Conservation (phyloP, 1,140 invertebrate species). For the Acromyrmex echinatior region DNA sequence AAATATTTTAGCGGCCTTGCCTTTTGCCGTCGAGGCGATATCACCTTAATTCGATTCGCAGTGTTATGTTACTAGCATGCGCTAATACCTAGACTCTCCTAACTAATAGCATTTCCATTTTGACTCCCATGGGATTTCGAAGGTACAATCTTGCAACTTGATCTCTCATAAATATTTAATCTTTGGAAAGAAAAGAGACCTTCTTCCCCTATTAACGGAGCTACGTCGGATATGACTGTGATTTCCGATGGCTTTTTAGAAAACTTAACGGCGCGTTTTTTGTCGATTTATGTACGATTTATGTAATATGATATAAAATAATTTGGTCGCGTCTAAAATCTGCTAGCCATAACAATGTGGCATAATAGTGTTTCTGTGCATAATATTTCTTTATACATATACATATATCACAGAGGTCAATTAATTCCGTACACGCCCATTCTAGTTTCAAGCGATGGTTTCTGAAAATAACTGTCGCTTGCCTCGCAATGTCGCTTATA, state of each 20-base stretch:
- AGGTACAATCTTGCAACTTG: conserved; percentile 38
- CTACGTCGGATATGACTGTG: conserved; percentile 41
- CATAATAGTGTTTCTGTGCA: conserved; percentile 62
- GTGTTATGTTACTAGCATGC: conserved; percentile 18
- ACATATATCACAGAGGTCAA: conserved; percentile 80
- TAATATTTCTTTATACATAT: conserved; percentile 67
- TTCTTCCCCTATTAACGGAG: conserved; percentile 5
- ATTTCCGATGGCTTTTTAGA: conserved; percentile 18
- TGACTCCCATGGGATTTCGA: conserved; percentile 42
- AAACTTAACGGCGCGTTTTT: conserved; percentile 37
- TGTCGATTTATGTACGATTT: background rate
- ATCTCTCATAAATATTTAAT: conserved; percentile 54
- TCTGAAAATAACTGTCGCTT: conserved; percentile 74
- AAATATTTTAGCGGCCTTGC: background rate
- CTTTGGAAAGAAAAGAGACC: conserved; percentile 66
- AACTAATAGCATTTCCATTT: conserved; percentile 63
- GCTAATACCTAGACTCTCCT: conserved; percentile 50
- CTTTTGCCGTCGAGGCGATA: conserved; percentile 21
- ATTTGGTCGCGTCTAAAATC: conserved; percentile 73
- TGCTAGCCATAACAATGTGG: conserved; percentile 66
- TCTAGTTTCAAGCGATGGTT: conserved; percentile 64
- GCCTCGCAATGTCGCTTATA: conserved; percentile 67
- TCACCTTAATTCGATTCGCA: conserved; percentile 25
- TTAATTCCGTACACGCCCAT: conserved; percentile 71
- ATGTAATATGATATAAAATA: conserved; percentile 69